Conservation (phyloP, 37 sponge, comb jelly and placozoan species). For the Theonella swinhoei region DNA sequence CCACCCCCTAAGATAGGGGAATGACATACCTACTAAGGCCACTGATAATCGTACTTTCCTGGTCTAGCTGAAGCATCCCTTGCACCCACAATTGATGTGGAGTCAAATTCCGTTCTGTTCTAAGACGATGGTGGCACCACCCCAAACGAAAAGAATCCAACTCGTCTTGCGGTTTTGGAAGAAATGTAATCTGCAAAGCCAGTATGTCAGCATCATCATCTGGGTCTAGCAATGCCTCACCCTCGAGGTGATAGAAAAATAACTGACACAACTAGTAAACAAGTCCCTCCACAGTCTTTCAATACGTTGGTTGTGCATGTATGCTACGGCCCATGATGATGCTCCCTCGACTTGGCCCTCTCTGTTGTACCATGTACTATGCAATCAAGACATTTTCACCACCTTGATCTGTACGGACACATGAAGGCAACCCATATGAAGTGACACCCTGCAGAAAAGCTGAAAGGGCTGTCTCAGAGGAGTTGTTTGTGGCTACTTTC, state of each 20-base stretch:
- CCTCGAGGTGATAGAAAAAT: conserved; percentile 65
- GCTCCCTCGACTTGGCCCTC: conserved; percentile 67
- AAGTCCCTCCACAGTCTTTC: conserved; percentile 76
- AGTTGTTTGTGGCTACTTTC: conserved; percentile 54
- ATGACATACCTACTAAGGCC: no score
- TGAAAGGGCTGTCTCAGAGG: conserved; percentile 50
- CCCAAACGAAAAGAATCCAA: conserved; percentile 43
- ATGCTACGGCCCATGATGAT: conserved; percentile 58
- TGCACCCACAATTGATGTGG: no score
- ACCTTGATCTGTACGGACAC: conserved; percentile 66
- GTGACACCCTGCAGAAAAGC: conserved; percentile 54
- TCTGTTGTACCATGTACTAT: conserved; percentile 61
- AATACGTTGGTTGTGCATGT: conserved; percentile 82
- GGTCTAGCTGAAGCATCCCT: no score
- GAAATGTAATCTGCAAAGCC: conserved; percentile 66
- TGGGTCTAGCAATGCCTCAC: conserved; percentile 30
- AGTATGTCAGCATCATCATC: conserved; percentile 24
- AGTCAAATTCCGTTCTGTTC: no score
- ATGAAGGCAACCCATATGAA: conserved; percentile 60
- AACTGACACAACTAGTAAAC: conserved; percentile 45
- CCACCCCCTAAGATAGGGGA: no score
- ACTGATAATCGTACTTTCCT: no score
- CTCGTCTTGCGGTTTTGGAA: no score
- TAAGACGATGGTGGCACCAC: no score
- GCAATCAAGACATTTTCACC: conserved; percentile 70